Percentiles rank a stretch among this genome's conserved stretches.
These are phyloP conservation scores for Drosophila subpulchrella DNA, from an alignment of 1,140 invertebrate species.

Conservation along the genomic window DNA sequence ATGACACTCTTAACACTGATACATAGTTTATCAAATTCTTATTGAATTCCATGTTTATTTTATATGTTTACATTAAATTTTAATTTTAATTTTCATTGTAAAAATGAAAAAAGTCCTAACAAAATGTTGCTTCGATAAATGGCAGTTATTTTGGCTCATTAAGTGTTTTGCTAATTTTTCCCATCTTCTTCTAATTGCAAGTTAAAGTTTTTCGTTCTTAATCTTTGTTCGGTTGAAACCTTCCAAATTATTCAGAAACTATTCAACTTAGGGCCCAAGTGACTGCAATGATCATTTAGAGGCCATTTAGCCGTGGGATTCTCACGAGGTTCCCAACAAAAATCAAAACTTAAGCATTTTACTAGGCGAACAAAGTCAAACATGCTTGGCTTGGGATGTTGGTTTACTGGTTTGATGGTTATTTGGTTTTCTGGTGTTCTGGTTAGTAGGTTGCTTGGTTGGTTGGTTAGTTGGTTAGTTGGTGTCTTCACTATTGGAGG, in stretches of 20 bases:
- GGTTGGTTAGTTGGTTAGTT: constrained; percentile 12
- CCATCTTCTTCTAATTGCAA: constrained; percentile 26
- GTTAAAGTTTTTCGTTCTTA: constrained; percentile 6
- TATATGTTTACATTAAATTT: constrained; percentile 26
- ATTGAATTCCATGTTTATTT: constrained; percentile 51
- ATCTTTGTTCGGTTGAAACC: constrained; percentile 58
- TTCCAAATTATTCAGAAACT: constrained; percentile 44
- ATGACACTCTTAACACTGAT: constrained; percentile 64
- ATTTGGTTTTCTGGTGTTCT: constrained; percentile 11
- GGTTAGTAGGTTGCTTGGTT: constrained; percentile 25
- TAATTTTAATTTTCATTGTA: constrained; percentile 59
- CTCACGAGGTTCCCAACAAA: constrained; percentile 38
- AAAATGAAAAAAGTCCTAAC: constrained; percentile 73
- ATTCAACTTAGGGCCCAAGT: constrained; percentile 62
- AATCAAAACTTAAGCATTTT: constrained; percentile 41
- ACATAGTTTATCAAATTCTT: constrained; percentile 70
- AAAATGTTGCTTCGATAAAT: constrained; percentile 70
- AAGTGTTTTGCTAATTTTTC: constrained; percentile 57
- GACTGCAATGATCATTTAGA: constrained; percentile 46
- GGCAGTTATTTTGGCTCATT: constrained; percentile 79
- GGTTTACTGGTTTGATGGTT: constrained; percentile 35
- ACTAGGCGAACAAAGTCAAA: constrained; percentile 41
- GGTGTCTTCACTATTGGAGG: constrained; percentile 55
- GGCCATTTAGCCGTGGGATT: constrained; percentile 26
- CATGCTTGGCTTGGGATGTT: constrained; percentile 44